Evolutionary conservation across 2,888 invertebrate species (phyloP).

Genomic region (Morpho helenor): DNA sequence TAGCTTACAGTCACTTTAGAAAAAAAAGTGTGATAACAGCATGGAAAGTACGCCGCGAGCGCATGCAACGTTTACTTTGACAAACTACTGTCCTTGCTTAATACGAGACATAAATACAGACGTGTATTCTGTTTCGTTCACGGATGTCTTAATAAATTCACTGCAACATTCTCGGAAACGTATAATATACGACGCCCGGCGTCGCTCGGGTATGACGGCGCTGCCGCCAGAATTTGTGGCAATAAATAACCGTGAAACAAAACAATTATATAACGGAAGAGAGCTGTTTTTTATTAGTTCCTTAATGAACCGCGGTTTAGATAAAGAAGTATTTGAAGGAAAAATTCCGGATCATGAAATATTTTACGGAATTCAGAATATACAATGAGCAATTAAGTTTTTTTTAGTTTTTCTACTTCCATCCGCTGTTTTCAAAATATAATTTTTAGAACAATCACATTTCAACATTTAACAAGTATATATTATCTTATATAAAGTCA

Average conservation of each 20-base stretch:
- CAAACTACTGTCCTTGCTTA: constrained; percentile 36
- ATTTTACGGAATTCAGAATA: no score
- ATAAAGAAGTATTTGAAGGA: no score
- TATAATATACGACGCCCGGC: constrained; percentile 12
- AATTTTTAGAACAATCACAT: no score
- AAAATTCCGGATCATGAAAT: no score
- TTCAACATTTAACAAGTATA: no score
- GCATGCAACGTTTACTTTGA: constrained; percentile 46
- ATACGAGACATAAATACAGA: constrained; percentile 33
- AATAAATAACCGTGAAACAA: neutral
- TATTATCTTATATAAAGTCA: no score
- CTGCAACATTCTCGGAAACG: constrained; percentile 26
- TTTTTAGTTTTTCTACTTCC: no score
- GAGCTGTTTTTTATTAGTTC: neutral
- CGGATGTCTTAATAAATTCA: constrained; percentile 40
- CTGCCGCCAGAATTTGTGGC: neutral
- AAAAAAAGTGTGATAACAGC: no score
- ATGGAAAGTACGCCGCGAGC: constrained; percentile 16
- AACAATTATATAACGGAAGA: constrained; percentile 2
- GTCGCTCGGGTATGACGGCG: constrained; percentile 9
- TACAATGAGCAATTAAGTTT: no score
- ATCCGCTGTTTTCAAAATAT: no score
- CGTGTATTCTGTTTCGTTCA: constrained; percentile 27
- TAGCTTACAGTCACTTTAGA: no score
- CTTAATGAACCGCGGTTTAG: neutral